Percentiles rank a stretch among this genome's conserved stretches.
phyloP scores from a whole-genome alignment of 2,888 invertebrate species.

The Drosophila recens region DNA sequence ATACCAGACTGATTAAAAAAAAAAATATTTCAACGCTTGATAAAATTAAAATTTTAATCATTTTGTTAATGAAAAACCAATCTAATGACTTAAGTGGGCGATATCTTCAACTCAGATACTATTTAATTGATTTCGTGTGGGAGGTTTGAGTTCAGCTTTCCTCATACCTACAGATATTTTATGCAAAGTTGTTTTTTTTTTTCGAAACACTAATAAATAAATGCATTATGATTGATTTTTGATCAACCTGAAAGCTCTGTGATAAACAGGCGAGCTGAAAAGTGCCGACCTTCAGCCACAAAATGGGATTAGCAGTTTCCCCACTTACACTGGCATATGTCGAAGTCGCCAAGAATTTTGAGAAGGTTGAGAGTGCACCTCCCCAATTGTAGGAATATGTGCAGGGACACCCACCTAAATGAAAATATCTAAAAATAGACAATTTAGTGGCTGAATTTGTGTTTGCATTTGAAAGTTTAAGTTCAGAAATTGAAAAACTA shows the following conservation, averaged over 20 bases:
- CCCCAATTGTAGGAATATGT: background rate
- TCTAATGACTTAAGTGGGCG: no score
- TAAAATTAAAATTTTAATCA: background rate
- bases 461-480: background rate
- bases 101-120: no score
- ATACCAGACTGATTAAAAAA: background rate
- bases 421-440: background rate
- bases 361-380: no score
- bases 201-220: background rate
- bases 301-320: background rate
- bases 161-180: no score
- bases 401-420: background rate
- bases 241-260: background rate
- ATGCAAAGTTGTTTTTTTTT: background rate
- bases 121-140: no score
- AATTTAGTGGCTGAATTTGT: background rate
- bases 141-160: no score
- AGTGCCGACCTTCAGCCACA: background rate
- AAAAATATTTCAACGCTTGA: background rate
- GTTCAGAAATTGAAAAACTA: background rate
- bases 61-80: background rate
- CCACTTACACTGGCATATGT: no score
- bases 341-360: background rate
- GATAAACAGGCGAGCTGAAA: background rate
- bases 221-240: slow-evolving; percentile 2